Evolutionary conservation across 2,113 vertebrate species (phyloP).

Genomic region (Cephalopterus ornatus): DNA sequence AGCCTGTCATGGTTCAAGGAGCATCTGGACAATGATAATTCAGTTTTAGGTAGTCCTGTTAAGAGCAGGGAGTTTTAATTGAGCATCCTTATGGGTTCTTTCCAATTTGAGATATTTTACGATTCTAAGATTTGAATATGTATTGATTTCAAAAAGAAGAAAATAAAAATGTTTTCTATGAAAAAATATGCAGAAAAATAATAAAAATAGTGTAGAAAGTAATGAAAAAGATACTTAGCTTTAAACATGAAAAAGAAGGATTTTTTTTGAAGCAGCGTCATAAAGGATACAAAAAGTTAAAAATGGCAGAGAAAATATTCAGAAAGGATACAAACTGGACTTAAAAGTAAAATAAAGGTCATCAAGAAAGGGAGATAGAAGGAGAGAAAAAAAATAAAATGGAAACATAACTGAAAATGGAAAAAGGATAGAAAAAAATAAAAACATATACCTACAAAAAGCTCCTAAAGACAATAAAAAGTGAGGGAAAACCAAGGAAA

Average conservation of each 20-base stretch:
- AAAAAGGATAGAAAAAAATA: neutral
- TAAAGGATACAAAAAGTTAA: neutral
- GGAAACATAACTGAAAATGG: neutral
- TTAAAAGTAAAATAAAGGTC: neutral
- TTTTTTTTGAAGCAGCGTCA: neutral
- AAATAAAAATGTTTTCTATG: neutral
- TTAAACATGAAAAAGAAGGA: neutral
- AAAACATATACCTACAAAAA: neutral
- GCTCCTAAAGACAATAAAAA: neutral
- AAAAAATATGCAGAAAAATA: neutral
- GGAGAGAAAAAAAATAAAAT: neutral
- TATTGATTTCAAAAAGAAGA: neutral
- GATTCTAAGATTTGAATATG: neutral
- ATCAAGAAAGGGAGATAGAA: neutral
- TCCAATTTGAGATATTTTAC: neutral
- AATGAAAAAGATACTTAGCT: neutral
- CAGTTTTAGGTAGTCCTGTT: neutral
- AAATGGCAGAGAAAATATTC: neutral
- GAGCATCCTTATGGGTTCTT: neutral
- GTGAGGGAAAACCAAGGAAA: neutral
- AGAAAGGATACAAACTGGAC: neutral
- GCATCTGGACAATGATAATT: neutral
- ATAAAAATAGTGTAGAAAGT: neutral
- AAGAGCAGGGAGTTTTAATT: neutral
- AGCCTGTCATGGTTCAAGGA: neutral